A percentile compares a stretch with the other conserved stretches of the same genome.
These are phyloP conservation scores for Premnoplex brunnescens DNA, from an alignment of 2,797 vertebrate genomes.

Conservation along the genomic window DNA sequence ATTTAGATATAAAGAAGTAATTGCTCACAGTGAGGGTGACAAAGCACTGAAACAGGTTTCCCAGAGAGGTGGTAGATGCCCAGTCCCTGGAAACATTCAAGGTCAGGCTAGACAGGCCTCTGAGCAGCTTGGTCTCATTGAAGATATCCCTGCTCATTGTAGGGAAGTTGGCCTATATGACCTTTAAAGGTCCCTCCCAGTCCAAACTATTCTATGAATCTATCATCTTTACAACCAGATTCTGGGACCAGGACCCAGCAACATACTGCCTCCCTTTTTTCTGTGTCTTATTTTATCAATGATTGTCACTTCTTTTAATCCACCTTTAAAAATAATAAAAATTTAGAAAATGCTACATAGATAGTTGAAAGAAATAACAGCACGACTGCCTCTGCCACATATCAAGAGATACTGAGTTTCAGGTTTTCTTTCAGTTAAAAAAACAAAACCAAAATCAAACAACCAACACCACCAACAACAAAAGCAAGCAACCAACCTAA, in stretches of 20 bases:
- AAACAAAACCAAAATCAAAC: neutral
- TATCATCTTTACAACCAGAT: neutral
- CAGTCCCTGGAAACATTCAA: neutral
- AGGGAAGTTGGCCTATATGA: neutral
- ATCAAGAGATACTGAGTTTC: neutral
- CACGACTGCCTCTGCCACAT: neutral
- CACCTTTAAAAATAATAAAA: neutral
- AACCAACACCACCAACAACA: neutral
- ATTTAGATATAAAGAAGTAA: neutral
- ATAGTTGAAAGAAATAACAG: neutral
- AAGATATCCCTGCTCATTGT: neutral
- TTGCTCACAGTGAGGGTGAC: neutral
- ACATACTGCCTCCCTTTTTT: neutral
- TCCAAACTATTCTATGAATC: neutral
- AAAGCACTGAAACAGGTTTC: neutral
- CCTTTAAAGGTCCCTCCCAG: neutral
- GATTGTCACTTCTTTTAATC: neutral
- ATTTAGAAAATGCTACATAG: neutral
- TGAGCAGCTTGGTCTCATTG: neutral
- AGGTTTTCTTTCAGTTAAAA: neutral
- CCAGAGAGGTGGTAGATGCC: neutral
- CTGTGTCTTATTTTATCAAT: neutral
- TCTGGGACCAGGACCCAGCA: neutral
- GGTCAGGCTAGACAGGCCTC: neutral
- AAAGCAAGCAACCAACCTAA: no score